Conservation (phyloP, 2,888 invertebrate genomes). For the Dendrolimus pini region DNA sequence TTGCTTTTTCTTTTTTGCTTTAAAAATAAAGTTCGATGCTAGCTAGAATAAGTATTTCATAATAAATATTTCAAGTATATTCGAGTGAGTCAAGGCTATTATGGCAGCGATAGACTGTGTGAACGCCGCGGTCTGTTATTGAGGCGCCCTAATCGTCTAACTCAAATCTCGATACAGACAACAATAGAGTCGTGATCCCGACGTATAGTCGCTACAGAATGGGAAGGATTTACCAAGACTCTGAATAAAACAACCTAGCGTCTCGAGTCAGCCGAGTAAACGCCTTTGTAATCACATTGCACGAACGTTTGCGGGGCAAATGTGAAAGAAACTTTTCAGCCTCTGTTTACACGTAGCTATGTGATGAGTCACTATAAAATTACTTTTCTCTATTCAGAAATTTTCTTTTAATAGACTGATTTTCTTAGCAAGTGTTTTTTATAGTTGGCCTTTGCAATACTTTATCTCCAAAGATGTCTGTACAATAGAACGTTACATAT, state of each 20-base stretch:
- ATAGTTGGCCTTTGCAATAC: no score
- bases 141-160: slow-evolving; percentile 58
- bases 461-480: no score
- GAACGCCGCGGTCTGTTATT: slow-evolving; percentile 34
- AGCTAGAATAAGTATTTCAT: no score
- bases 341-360: slow-evolving; percentile 12
- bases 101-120: slow-evolving; percentile 36
- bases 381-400: not conserved
- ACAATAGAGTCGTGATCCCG: slow-evolving; percentile 54
- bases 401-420: not conserved
- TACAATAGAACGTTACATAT: no score
- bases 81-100: slow-evolving; percentile 18
- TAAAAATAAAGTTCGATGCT: no score
- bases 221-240: slow-evolving; percentile 56
- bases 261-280: slow-evolving; percentile 46
- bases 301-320: slow-evolving; percentile 31
- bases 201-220: slow-evolving; percentile 60
- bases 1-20: no score
- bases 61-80: slow-evolving; percentile 7
- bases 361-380: slow-evolving; percentile 11
- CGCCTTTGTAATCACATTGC: slow-evolving; percentile 54
- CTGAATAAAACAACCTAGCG: slow-evolving; percentile 59
- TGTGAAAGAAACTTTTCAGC: slow-evolving; percentile 31
- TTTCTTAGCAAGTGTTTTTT: not conserved
- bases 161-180: slow-evolving; percentile 55